A percentile compares a stretch with the other conserved stretches of the same genome.
phyloP scores from a whole-genome alignment of 2,113 vertebrate genomes.

The Scalopus aquaticus region DNA sequence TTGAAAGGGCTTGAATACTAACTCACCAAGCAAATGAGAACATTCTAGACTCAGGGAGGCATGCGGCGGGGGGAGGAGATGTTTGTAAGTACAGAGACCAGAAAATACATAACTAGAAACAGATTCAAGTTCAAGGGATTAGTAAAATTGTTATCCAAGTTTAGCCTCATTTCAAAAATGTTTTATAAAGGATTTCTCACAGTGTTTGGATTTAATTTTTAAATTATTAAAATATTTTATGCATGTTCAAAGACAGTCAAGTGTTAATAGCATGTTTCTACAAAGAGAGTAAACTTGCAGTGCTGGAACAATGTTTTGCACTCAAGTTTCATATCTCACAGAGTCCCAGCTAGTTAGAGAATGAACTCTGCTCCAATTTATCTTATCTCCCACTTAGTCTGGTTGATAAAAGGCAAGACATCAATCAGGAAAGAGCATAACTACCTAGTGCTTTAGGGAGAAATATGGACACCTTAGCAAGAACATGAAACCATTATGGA shows the following conservation, averaged over 20 bases:
- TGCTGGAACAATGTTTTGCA: background rate
- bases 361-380: slow-evolving; percentile 55
- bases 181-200: background rate
- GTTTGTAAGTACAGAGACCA: background rate
- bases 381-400: slow-evolving; percentile 60
- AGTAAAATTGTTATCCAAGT: background rate
- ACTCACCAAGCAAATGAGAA: background rate
- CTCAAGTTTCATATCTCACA: background rate
- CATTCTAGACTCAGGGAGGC: background rate
- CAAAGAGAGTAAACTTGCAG: background rate
- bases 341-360: slow-evolving; percentile 39
- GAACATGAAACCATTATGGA: slow-evolving; percentile 65
- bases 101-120: background rate
- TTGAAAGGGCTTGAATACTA: background rate
- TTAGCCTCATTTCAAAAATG: background rate
- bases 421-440: slow-evolving; percentile 65
- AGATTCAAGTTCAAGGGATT: background rate
- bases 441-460: slow-evolving; percentile 59
- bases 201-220: slow-evolving; percentile 11
- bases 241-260: background rate
- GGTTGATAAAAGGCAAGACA: slow-evolving; percentile 69
- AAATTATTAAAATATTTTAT: slow-evolving; percentile 27
- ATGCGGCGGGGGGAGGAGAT: too few species aligned
- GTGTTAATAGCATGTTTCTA: background rate
- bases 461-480: slow-evolving; percentile 68